These are phyloP conservation scores for Nasonia vitripennis DNA, from an alignment of 1,140 invertebrate species.

Conservation along the genomic window DNA sequence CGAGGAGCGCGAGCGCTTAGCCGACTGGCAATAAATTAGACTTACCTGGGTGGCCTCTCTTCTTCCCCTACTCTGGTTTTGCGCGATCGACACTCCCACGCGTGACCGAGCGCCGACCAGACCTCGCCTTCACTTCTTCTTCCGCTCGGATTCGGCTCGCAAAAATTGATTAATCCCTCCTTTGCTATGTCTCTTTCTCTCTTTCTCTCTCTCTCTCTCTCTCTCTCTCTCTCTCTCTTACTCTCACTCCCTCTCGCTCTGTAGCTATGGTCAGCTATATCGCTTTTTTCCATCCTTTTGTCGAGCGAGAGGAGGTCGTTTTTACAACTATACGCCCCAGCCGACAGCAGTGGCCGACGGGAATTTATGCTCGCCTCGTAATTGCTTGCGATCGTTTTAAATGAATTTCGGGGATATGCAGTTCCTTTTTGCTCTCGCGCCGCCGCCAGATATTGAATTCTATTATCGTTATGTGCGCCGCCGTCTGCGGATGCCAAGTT, in stretches of 20 bases:
- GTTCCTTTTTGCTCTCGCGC: neutral
- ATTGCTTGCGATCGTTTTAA: constrained; percentile 59
- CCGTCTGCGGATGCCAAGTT: neutral
- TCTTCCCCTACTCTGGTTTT: constrained; percentile 43
- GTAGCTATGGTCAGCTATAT: neutral
- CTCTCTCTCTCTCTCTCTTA: constrained; percentile 47
- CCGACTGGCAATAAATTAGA: constrained; percentile 53
- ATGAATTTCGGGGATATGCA: constrained; percentile 38
- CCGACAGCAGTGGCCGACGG: neutral
- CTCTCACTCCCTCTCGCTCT: neutral
- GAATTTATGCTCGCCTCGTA: constrained; percentile 56
- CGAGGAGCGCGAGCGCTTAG: constrained; percentile 30
- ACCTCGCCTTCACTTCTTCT: constrained; percentile 29
- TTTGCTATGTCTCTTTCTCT: constrained; percentile 58
- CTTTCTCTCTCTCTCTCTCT: constrained; percentile 19
- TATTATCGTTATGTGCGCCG: neutral
- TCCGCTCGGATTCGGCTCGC: constrained; percentile 16
- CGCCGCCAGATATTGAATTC: constrained; percentile 10
- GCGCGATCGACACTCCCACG: constrained; percentile 53
- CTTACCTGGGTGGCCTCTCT: constrained; percentile 56
- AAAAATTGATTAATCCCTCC: constrained; percentile 49
- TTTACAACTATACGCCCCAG: constrained; percentile 4
- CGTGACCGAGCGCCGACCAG: neutral
- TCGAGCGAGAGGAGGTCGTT: constrained; percentile 50
- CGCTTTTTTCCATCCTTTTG: constrained; percentile 66